These are phyloP conservation scores for Drosophila aldrichi DNA, from an alignment of 2,888 invertebrate species.

Conservation along the genomic window DNA sequence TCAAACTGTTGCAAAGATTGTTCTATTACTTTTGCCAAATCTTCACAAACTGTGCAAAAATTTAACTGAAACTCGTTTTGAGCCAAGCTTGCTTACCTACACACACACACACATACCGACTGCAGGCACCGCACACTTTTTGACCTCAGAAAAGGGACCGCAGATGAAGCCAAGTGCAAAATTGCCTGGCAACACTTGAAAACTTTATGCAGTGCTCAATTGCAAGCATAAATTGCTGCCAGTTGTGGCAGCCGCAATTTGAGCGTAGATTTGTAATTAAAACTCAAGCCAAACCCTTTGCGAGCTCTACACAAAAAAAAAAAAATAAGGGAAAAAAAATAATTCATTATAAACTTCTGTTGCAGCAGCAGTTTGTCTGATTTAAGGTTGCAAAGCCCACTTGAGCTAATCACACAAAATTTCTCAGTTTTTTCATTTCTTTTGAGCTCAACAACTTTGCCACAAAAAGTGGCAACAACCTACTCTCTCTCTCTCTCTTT, in stretches of 20 bases:
- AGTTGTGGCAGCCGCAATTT: conserved; percentile 54
- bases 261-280: conserved; percentile 64
- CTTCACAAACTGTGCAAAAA: conserved; percentile 29
- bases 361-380: conserved; percentile 38
- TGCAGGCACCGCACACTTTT: conserved; percentile 16
- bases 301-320: background rate
- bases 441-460: conserved; percentile 30
- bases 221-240: conserved; percentile 75
- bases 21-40: conserved; percentile 42
- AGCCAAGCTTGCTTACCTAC: conserved; percentile 33
- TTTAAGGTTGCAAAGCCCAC: conserved; percentile 44
- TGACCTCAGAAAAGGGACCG: conserved; percentile 46
- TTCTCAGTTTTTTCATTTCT: background rate
- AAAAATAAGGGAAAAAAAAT: conserved; percentile 24
- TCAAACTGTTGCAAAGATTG: conserved; percentile 32
- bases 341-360: conserved; percentile 51
- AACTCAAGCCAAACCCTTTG: conserved; percentile 37
- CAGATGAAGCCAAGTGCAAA: conserved; percentile 76
- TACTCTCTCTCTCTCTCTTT: background rate
- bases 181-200: conserved; percentile 71
- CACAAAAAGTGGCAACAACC: conserved; percentile 39
- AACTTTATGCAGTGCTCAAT: conserved; percentile 69
- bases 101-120: conserved; percentile 5
- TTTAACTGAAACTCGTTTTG: conserved; percentile 32
- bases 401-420: conserved; percentile 56